Conservation (phyloP, 2,888 invertebrate species). For the Dasypogon diadema region DNA sequence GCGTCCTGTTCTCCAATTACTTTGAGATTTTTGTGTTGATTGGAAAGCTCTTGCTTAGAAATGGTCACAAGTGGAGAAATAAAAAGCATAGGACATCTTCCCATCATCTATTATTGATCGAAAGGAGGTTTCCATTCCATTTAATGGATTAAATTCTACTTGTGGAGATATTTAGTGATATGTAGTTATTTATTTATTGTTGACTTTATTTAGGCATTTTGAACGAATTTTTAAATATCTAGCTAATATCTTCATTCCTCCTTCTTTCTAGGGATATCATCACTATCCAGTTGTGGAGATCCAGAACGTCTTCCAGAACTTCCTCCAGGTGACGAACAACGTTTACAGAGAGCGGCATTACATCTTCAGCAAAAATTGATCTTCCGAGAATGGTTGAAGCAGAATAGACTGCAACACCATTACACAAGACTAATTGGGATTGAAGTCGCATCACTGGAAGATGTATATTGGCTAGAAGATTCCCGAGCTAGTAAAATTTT, state of each 20-base stretch:
- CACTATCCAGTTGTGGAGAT: slow-evolving; percentile 84
- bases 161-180: too few relatives aligned
- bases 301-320: slow-evolving; percentile 81
- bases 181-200: too few relatives aligned
- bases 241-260: too few relatives aligned
- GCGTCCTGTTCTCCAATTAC: neutral
- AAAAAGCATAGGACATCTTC: too few relatives aligned
- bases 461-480: slow-evolving; percentile 92
- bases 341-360: slow-evolving; percentile 83
- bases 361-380: slow-evolving; percentile 86
- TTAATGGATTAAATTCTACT: too few relatives aligned
- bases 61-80: too few relatives aligned
- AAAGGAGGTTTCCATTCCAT: too few relatives aligned
- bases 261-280: slow-evolving; percentile 80
- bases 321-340: slow-evolving; percentile 85
- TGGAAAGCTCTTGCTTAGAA: neutral
- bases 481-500: slow-evolving; percentile 80
- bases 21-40: neutral
- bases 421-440: slow-evolving; percentile 81
- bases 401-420: slow-evolving; percentile 79
- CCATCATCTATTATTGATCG: too few relatives aligned
- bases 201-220: too few relatives aligned
- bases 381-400: slow-evolving; percentile 85
- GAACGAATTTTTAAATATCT: too few relatives aligned
- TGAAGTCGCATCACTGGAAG: slow-evolving; percentile 87